A percentile compares a stretch with the other conserved stretches of the same genome.
These are phyloP conservation scores for Scomber japonicus DNA, from an alignment of 2,113 vertebrate species.

Conservation along the genomic window DNA sequence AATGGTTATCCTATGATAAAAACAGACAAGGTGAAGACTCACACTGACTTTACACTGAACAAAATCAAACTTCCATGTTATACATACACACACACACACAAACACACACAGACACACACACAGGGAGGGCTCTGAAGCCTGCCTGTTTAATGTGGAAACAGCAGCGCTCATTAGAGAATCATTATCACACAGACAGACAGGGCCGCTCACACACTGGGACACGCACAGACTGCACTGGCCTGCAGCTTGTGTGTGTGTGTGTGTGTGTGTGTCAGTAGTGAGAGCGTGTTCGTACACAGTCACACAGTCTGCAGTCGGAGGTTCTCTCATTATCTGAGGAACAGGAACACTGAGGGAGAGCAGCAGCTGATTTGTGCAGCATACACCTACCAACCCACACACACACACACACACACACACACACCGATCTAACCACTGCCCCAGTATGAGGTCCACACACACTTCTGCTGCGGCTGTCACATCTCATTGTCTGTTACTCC, in stretches of 20 bases:
- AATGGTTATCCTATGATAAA: constrained; percentile 22
- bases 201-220: constrained; percentile 56
- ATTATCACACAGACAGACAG: constrained; percentile 72
- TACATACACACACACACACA: constrained; percentile 42
- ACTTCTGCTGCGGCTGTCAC: constrained; percentile 41
- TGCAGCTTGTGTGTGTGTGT: constrained; percentile 33
- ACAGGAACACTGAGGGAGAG: constrained; percentile 32
- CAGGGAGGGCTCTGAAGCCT: constrained; percentile 73
- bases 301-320: constrained; percentile 42
- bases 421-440: constrained; percentile 25
- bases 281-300: constrained; percentile 23
- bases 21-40: constrained; percentile 40
- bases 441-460: constrained; percentile 43
- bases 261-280: not conserved
- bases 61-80: constrained; percentile 41
- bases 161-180: constrained; percentile 80
- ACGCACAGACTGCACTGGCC: constrained; percentile 35
- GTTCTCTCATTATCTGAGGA: constrained; percentile 69
- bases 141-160: constrained; percentile 80
- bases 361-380: constrained; percentile 40
- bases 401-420: constrained; percentile 32
- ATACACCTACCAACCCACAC: constrained; percentile 33
- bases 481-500: constrained; percentile 60
- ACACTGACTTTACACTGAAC: constrained; percentile 32
- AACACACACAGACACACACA: constrained; percentile 39